Evolutionary conservation across 1,140 invertebrate species (phyloP).

Genomic region (Delia radicum): DNA sequence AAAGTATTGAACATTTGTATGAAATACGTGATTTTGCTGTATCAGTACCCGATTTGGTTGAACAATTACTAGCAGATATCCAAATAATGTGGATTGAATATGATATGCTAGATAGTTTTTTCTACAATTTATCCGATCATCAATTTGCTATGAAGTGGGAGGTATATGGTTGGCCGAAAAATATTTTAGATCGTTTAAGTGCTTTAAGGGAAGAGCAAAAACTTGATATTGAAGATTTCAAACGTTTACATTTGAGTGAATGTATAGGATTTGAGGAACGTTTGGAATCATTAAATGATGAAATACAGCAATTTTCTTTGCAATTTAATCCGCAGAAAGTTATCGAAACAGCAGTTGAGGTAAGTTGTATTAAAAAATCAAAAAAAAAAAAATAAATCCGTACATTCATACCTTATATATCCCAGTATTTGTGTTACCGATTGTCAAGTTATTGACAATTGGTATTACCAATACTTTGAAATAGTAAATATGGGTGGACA

Average conservation of each 20-base stretch:
- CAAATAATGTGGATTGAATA: constrained; percentile 53
- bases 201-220: constrained; percentile 49
- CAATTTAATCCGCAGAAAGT: constrained; percentile 44
- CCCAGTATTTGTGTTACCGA: no score
- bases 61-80: constrained; percentile 39
- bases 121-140: constrained; percentile 47
- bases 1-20: constrained; percentile 48
- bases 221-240: constrained; percentile 48
- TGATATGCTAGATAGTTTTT: constrained; percentile 49
- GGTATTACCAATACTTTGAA: no score
- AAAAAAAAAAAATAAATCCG: no score
- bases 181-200: constrained; percentile 40
- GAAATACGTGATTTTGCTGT: constrained; percentile 41
- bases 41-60: constrained; percentile 43
- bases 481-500: no score
- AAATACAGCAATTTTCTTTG: constrained; percentile 47
- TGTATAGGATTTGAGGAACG: constrained; percentile 47
- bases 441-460: no score
- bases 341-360: constrained; percentile 45
- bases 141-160: constrained; percentile 54
- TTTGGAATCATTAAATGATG: constrained; percentile 47
- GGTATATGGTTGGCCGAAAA: constrained; percentile 48
- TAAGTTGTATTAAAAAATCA: background rate
- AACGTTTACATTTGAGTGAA: constrained; percentile 42
- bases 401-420: no score